Percentiles rank a stretch among this genome's conserved stretches.
Conservation (phyloP, 2,888 invertebrate species). For the Heliconius hortense region DNA sequence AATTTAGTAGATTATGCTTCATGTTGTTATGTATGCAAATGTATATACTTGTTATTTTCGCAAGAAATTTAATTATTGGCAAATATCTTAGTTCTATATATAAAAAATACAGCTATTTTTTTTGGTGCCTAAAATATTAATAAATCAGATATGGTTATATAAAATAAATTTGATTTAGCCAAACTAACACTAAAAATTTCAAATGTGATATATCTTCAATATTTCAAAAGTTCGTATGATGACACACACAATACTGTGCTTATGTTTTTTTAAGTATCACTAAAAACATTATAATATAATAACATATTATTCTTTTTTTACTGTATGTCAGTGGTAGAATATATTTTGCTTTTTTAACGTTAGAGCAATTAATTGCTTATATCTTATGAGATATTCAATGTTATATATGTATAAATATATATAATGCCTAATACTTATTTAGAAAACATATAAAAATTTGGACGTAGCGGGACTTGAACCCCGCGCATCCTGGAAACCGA, state of each 20-base stretch:
- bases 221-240: background rate
- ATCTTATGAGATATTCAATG: slow-evolving; percentile 17
- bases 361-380: slow-evolving; percentile 30
- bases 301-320: too few species aligned
- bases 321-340: too few species aligned
- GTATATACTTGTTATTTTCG: background rate
- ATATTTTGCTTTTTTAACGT: background rate
- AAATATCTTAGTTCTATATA: background rate
- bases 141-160: background rate
- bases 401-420: too few species aligned
- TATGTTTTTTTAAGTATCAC: too few species aligned
- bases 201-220: background rate
- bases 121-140: background rate
- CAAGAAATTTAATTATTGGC: background rate
- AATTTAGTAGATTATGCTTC: background rate
- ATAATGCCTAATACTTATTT: too few species aligned
- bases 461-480: too few species aligned
- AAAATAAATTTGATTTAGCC: background rate
- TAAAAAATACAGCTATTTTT: background rate
- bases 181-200: background rate
- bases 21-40: background rate
- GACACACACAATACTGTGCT: background rate
- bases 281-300: too few species aligned
- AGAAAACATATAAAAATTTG: too few species aligned
- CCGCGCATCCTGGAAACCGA: too few species aligned